A percentile compares a stretch with the other conserved stretches of the same genome.
Evolutionary conservation across 2,797 vertebrate species (phyloP).

Genomic region (Parotocinclus haroldoi): DNA sequence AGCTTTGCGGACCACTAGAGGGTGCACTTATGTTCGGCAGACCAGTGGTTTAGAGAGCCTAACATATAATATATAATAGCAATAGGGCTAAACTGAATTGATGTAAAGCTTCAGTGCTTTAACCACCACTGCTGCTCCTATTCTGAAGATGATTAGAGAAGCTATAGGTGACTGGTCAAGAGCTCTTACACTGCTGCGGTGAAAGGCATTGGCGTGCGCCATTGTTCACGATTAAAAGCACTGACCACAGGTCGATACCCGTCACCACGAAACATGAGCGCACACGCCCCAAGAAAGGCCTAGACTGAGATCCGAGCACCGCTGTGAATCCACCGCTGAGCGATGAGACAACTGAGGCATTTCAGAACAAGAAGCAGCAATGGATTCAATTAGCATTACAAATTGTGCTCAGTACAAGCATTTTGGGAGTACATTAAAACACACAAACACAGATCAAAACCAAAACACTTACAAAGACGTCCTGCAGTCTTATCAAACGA

Average conservation of each 20-base stretch:
- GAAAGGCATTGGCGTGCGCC: constrained; percentile 3
- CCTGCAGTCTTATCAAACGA: too few species aligned
- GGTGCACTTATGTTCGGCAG: too few species aligned
- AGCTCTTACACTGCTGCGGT: constrained; percentile 2
- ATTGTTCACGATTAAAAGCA: constrained; percentile 16
- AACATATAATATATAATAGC: background rate
- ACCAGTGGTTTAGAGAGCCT: background rate
- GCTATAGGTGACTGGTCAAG: constrained; percentile 28
- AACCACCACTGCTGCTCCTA: background rate
- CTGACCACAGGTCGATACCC: background rate
- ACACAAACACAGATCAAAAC: constrained; percentile 7
- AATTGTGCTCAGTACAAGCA: constrained; percentile 23
- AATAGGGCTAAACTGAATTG: background rate
- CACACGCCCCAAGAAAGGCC: constrained; percentile 17
- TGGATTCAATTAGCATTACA: constrained; percentile 41
- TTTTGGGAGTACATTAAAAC: constrained; percentile 29
- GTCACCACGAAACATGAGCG: background rate
- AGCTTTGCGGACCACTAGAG: too few species aligned
- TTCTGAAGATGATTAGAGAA: constrained; percentile 10
- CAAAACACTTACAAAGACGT: background rate
- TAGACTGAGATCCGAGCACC: constrained; percentile 35
- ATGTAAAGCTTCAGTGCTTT: background rate
- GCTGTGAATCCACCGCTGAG: constrained; percentile 20
- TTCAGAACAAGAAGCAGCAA: background rate
- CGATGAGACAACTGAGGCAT: constrained; percentile 18